Percentiles rank a stretch among this genome's conserved stretches.
phyloP scores from a whole-genome alignment of 2,797 vertebrate genomes.

The Scarus forsteni region DNA sequence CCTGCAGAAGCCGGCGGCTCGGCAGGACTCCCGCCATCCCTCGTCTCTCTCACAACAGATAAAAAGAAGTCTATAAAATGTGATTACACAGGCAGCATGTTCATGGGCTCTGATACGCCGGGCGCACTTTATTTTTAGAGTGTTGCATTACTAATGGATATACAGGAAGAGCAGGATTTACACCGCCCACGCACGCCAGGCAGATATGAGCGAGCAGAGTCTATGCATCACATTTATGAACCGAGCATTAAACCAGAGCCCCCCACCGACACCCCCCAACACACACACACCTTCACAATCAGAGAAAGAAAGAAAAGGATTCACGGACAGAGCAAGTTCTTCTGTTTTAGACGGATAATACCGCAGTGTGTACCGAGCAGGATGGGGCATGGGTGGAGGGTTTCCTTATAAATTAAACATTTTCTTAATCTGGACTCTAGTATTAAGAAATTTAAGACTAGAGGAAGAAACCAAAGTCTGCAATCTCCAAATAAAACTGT shows the following conservation, averaged over 20 bases:
- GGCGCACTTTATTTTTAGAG: slow-evolving; percentile 78
- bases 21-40: slow-evolving; percentile 28
- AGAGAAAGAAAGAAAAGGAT: slow-evolving; percentile 61
- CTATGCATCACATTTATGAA: slow-evolving; percentile 74
- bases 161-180: slow-evolving; percentile 76
- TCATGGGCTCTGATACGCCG: slow-evolving; percentile 67
- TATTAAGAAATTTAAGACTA: too few relatives aligned
- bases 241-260: slow-evolving; percentile 61
- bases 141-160: slow-evolving; percentile 80
- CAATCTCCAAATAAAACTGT: too few relatives aligned
- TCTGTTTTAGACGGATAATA: background rate
- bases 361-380: background rate
- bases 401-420: too few relatives aligned
- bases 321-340: slow-evolving; percentile 22
- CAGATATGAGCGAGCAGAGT: slow-evolving; percentile 68
- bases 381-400: background rate
- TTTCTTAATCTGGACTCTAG: too few relatives aligned
- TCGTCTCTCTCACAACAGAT: slow-evolving; percentile 50
- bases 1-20: slow-evolving; percentile 42
- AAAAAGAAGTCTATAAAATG: slow-evolving; percentile 78
- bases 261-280: background rate
- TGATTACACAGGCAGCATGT: slow-evolving; percentile 77
- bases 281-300: background rate
- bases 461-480: too few relatives aligned
- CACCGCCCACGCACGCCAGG: slow-evolving; percentile 74